phyloP scores from a whole-genome alignment of 2,113 vertebrate species.

The Colinus virginianus region DNA sequence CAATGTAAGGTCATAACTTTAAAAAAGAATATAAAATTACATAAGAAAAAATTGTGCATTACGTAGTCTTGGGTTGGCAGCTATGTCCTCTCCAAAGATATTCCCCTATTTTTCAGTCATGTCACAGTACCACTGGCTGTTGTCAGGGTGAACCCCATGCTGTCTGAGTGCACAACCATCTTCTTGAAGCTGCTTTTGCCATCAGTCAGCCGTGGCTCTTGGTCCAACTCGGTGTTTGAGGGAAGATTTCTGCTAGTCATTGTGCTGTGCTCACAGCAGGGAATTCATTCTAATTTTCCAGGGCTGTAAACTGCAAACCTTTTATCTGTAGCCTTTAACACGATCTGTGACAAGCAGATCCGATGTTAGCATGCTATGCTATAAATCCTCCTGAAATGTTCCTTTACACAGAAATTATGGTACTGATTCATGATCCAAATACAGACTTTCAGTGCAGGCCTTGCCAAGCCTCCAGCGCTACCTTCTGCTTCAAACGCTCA shows the following conservation, averaged over 20 bases:
- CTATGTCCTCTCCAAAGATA: rapidly evolving
- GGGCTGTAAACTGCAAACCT: slow-evolving; percentile 39
- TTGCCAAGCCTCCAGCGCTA: slow-evolving; percentile 40
- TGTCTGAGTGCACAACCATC: rapidly evolving
- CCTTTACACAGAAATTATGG: neutral
- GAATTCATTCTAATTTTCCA: neutral
- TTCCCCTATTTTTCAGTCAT: rapidly evolving
- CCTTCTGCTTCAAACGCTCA: neutral
- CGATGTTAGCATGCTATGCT: neutral
- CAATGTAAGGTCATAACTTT: rapidly evolving
- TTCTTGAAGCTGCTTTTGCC: neutral
- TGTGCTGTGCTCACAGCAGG: neutral
- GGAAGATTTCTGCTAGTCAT: neutral
- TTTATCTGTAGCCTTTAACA: slow-evolving; percentile 20
- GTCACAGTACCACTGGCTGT: rapidly evolving
- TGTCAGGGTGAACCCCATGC: neutral
- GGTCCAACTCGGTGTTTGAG: neutral
- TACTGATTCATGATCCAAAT: slow-evolving; percentile 39
- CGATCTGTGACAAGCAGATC: neutral
- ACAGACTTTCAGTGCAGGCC: neutral
- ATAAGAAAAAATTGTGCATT: neutral
- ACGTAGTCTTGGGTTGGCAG: neutral
- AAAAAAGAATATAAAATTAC: neutral
- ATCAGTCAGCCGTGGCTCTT: neutral
- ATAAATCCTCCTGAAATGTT: slow-evolving; percentile 32